phyloP scores from a whole-genome alignment of 2,888 invertebrate genomes.

The Lithophane ornitopus region DNA sequence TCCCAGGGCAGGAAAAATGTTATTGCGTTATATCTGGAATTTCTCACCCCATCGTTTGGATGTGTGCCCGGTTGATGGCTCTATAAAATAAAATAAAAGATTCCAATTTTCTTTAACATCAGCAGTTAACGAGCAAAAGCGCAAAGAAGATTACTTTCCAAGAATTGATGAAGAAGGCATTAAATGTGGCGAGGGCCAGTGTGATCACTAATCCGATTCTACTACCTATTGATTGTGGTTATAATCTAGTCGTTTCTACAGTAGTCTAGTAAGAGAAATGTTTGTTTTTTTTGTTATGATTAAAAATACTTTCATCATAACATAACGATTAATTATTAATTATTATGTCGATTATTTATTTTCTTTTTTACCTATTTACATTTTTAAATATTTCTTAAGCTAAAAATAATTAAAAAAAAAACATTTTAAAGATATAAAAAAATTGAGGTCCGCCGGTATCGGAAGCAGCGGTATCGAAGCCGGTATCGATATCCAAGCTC shows the following conservation, averaged over 20 bases:
- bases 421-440: too few relatives aligned
- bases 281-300: too few relatives aligned
- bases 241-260: not conserved
- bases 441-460: too few relatives aligned
- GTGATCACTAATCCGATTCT: not conserved
- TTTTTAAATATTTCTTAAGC: too few relatives aligned
- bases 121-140: not conserved
- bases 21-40: too few relatives aligned
- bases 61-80: not conserved
- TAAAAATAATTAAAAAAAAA: too few relatives aligned
- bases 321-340: too few relatives aligned
- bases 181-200: not conserved
- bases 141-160: constrained; percentile 10
- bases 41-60: not conserved
- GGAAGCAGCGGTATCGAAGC: too few relatives aligned
- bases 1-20: not conserved
- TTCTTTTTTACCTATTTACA: too few relatives aligned
- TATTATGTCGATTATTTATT: too few relatives aligned
- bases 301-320: not conserved
- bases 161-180: constrained; percentile 13
- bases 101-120: not conserved
- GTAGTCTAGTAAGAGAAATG: not conserved
- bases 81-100: not conserved
- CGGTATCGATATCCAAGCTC: too few relatives aligned
- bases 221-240: not conserved